A percentile compares a stretch with the other conserved stretches of the same genome.
Evolutionary conservation across 2,113 vertebrate genomes (phyloP).

Genomic region (Cyanistes caeruleus): DNA sequence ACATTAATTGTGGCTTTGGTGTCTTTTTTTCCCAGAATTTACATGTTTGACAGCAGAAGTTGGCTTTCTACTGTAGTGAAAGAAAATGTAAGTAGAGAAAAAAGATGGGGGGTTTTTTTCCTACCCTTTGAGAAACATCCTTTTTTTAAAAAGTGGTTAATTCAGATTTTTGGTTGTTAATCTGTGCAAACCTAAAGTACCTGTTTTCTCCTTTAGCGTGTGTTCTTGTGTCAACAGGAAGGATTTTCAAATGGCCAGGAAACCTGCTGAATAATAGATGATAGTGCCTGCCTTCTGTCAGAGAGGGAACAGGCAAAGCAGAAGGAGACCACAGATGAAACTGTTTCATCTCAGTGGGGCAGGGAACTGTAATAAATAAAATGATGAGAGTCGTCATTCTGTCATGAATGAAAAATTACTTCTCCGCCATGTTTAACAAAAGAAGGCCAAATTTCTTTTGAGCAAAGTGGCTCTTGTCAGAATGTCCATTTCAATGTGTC

Average conservation of each 20-base stretch:
- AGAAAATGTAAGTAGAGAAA: constrained; percentile 59
- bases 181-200: neutral
- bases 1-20: neutral
- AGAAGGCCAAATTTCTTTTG: constrained; percentile 19
- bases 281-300: constrained; percentile 35
- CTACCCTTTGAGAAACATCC: neutral
- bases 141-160: neutral
- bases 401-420: constrained; percentile 53
- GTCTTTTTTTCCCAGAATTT: constrained; percentile 37
- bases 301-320: constrained; percentile 21
- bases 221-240: constrained; percentile 32
- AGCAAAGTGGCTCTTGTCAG: constrained; percentile 19
- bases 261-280: constrained; percentile 63
- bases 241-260: constrained; percentile 48
- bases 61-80: constrained; percentile 63
- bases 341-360: constrained; percentile 60
- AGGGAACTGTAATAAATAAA: constrained; percentile 50
- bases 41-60: constrained; percentile 70
- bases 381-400: constrained; percentile 13
- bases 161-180: neutral
- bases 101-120: neutral
- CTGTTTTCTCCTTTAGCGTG: neutral
- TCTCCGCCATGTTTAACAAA: constrained; percentile 6
- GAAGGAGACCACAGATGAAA: constrained; percentile 30
- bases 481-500: neutral